phyloP scores from a whole-genome alignment of 2,113 vertebrate species.

The Alethe diademata region DNA sequence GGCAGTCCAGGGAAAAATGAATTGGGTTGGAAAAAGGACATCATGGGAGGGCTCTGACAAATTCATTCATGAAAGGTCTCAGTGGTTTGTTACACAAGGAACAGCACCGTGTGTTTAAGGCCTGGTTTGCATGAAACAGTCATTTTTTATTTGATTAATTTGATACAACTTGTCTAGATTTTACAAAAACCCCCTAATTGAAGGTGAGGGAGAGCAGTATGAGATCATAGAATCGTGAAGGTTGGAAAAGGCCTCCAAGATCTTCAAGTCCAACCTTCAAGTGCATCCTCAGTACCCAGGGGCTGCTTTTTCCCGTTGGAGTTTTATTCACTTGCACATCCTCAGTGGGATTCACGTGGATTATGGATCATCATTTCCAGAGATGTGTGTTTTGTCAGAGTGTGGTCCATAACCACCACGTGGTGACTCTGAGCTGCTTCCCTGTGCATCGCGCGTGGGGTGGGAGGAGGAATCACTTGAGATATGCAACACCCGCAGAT shows the following conservation, averaged over 20 bases:
- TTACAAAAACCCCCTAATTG: neutral
- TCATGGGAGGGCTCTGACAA: neutral
- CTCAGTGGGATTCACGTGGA: fast-evolving
- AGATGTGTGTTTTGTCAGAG: fast-evolving
- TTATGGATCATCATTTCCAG: fast-evolving
- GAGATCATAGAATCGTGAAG: neutral
- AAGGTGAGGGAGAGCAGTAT: neutral
- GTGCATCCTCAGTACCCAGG: neutral
- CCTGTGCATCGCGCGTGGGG: fast-evolving
- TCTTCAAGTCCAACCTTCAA: neutral
- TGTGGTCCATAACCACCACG: fast-evolving
- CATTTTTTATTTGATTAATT: neutral
- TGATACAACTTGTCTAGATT: neutral
- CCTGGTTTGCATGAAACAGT: neutral
- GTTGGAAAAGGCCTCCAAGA: neutral
- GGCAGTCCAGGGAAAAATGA: neutral
- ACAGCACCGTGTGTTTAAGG: neutral
- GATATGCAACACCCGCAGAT: neutral
- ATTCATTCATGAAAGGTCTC: neutral
- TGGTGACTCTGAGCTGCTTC: neutral
- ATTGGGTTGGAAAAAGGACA: neutral
- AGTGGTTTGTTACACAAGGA: neutral
- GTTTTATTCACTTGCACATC: fast-evolving
- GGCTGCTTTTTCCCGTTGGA: fast-evolving
- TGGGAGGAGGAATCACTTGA: neutral